A percentile compares a stretch with the other conserved stretches of the same genome.
Conservation (phyloP, 2,113 vertebrate species). For the Galemys pyrenaicus region DNA sequence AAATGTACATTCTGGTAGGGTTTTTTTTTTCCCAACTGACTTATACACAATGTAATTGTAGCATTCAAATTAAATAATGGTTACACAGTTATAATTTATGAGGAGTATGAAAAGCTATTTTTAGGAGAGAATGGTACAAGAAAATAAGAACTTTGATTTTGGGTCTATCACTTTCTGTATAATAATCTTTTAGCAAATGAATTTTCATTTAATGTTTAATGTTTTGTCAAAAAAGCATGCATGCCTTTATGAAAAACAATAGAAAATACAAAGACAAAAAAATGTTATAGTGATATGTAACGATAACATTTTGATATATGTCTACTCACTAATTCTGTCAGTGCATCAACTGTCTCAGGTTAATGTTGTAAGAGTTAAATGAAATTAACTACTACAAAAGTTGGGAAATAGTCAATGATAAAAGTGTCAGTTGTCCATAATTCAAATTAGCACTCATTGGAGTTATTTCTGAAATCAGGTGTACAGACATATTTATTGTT, state of each 20-base stretch:
- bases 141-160: neutral
- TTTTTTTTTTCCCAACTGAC: neutral
- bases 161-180: neutral
- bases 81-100: neutral
- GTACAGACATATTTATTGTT: neutral
- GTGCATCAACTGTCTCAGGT: neutral
- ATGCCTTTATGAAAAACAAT: neutral
- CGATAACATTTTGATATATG: neutral
- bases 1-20: neutral
- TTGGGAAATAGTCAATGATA: neutral
- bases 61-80: neutral
- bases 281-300: neutral
- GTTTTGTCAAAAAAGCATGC: neutral
- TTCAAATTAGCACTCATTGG: neutral
- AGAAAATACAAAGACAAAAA: neutral
- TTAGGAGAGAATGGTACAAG: neutral
- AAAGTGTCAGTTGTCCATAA: neutral
- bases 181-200: neutral
- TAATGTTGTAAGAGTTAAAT: neutral
- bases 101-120: neutral
- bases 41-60: neutral
- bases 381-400: neutral
- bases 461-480: neutral
- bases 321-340: neutral
- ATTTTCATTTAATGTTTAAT: neutral